Evolutionary conservation across 2,888 invertebrate genomes (phyloP).

Genomic region (Eupithecia abbreviata): DNA sequence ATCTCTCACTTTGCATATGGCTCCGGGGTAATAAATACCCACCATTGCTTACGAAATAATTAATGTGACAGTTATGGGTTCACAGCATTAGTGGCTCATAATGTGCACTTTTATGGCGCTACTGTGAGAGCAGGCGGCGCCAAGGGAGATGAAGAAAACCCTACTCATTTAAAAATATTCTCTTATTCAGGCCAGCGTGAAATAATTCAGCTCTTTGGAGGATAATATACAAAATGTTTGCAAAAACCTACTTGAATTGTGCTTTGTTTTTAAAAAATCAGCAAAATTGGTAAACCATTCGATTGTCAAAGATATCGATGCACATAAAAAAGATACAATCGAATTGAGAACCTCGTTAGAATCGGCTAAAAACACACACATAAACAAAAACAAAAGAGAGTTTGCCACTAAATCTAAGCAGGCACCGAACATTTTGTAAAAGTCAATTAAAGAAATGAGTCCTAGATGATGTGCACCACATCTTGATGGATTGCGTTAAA

Average conservation of each 20-base stretch:
- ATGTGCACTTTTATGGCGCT: conserved; percentile 74
- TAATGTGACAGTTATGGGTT: conserved; percentile 77
- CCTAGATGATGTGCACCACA: too few species aligned
- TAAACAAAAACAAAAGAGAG: too few species aligned
- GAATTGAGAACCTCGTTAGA: background rate
- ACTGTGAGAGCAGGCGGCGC: conserved; percentile 48
- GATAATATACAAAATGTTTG: background rate
- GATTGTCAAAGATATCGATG: background rate
- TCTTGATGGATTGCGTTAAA: too few species aligned
- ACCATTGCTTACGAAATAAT: conserved; percentile 68
- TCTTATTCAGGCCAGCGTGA: background rate
- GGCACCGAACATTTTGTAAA: background rate
- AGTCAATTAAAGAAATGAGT: too few species aligned
- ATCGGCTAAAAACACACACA: background rate
- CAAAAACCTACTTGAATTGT: background rate
- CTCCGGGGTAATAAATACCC: conserved; percentile 42
- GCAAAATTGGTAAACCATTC: background rate
- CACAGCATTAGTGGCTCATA: conserved; percentile 72
- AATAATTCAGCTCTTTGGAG: background rate
- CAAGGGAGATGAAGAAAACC: conserved; percentile 1
- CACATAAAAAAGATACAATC: background rate
- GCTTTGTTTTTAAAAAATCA: background rate
- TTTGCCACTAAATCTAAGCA: background rate
- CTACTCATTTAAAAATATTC: background rate
- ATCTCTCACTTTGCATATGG: conserved; percentile 46